Base-by-base conservation (phyloP, 2,888 invertebrate genomes). In the Dexiosoma caninum region DNA sequence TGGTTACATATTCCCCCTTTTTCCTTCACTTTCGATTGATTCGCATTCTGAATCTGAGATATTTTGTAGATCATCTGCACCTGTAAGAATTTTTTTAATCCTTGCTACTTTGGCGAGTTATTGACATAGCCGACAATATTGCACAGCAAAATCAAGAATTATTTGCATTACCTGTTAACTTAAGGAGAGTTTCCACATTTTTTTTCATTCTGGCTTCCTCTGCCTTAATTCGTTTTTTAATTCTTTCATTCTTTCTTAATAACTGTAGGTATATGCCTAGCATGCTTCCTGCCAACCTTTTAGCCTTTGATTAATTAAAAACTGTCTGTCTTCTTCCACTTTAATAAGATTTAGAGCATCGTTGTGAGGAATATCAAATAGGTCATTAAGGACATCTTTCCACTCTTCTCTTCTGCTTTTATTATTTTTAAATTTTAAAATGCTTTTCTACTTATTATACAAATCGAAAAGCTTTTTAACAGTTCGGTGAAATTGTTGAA, bases 231-330 rank as follows among this genome's bases (percentile, higher is more conserved):
- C 35, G 44, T 35, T 55, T 19, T 32, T 32, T 1, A 42, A 7
- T 57, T 57, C 55, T 12, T 57, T 35, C 55, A 10, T 57, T 57
- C 35, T 57, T 57, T 57, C 14, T 57, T 19, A 60, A 40, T 42
- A 42, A 27, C 14, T 14, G 21, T 12, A 8, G 2, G 14, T 60
- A 14, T 42, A 42, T 23, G 5, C 10, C 19, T 35, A 35, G 55
- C 30, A 55, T 60, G 23, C 42, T 60, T 7, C 42, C 40, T 3
- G 27, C 12, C 42, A 14, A 23, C 60, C 57, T 57, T 21, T 35
- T 57, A 35, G 23, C 19, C 37, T 57, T 57, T 57, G 19, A 55
- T 35, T 55, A 14, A 35, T 3, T 10, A 32, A 14, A 35, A 55
- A 46, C 46, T 10, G 46, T 46, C 19, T 55, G 16, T 21, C 46